Percentiles rank a stretch among this genome's conserved stretches.
Conservation (phyloP, 2,888 invertebrate species). For the Zhengitettix transpicula region DNA sequence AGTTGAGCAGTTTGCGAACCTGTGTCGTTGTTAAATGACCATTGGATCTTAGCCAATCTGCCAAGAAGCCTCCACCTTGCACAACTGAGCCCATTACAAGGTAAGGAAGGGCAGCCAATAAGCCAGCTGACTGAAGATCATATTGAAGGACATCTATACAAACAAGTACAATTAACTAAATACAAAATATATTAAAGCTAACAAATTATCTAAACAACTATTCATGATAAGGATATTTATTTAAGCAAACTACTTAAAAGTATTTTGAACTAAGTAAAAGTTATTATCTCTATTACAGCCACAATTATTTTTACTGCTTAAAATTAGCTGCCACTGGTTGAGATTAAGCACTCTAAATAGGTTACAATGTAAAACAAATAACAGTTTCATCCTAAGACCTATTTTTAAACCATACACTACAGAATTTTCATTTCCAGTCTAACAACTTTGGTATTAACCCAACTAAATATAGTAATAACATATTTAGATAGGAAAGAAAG, state of each 20-base stretch:
- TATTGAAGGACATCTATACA: conserved; percentile 16
- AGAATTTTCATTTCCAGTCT: background rate
- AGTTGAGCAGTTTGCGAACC: conserved; percentile 31
- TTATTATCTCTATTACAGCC: too few relatives aligned
- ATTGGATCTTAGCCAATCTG: conserved; percentile 28
- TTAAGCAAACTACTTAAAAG: too few relatives aligned
- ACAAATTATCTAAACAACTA: background rate
- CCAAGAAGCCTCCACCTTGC: conserved; percentile 29
- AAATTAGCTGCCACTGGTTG: too few relatives aligned
- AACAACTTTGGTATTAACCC: too few relatives aligned
- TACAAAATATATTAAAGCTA: background rate
- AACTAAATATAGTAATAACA: too few relatives aligned
- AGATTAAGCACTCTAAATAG: too few relatives aligned
- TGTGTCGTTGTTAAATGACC: conserved; percentile 24
- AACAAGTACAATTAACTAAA: background rate
- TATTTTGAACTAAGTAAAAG: too few relatives aligned
- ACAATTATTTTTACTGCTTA: too few relatives aligned
- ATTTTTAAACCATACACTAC: background rate
- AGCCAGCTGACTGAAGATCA: conserved; percentile 26
- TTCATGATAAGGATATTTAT: too few relatives aligned
- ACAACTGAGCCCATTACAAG: conserved; percentile 34
- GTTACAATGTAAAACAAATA: too few relatives aligned
- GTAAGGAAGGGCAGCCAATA: conserved; percentile 34
- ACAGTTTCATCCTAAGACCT: too few relatives aligned
- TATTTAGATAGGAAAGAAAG: too few relatives aligned